Base-by-base conservation (phyloP, 1,140 invertebrate species). In the Calephelis nemesis region DNA sequence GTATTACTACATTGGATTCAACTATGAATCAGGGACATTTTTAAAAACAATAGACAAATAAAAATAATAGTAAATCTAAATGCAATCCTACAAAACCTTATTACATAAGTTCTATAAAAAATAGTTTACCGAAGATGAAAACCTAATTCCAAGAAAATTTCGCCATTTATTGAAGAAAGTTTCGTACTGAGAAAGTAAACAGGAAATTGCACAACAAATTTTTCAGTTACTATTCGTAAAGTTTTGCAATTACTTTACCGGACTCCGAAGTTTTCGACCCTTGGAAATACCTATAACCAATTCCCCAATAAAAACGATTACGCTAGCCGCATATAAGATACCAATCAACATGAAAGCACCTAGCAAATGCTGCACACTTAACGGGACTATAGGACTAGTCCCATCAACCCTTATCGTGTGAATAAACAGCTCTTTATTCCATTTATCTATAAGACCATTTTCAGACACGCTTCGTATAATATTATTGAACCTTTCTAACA, bases 401-500 rank as follows among this genome's bases (percentile, higher is more conserved):
- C 80, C 81, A 72, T 84, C 83, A 47, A 47, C 52, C 12, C 73
- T 74, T 9, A 58, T 74, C 10, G 69, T 79, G 40, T 87, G 85
- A 63, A 84, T 83, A 72, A 92, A 86, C 68, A 92, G 71, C 72
- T 92, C 92, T 48, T 85, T 78, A 69, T 87, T 92, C 92, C 92
- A 92, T 76, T 92, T 92, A 74, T 87, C 83, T 73, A 92, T 92
- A 60, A 92, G 75, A 40, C 92, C 92, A 67, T 91, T 92, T 69
- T 92, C 92, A 0, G 85, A 85, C 40, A 92, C 84, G 67, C 86
- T 88, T 19, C 90, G 78, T 67, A 92, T 92, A 63, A 92, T 91
- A 67, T 74, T 82, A 73, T 92, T 91, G 63, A 92, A 88, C 63
- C 83, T 78, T 7, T 82, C 82, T 30, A 91, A 67, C 77, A 92